These are phyloP conservation scores for Pectinophora gossypiella DNA, from an alignment of 1,140 invertebrate genomes.

Conservation along the genomic window DNA sequence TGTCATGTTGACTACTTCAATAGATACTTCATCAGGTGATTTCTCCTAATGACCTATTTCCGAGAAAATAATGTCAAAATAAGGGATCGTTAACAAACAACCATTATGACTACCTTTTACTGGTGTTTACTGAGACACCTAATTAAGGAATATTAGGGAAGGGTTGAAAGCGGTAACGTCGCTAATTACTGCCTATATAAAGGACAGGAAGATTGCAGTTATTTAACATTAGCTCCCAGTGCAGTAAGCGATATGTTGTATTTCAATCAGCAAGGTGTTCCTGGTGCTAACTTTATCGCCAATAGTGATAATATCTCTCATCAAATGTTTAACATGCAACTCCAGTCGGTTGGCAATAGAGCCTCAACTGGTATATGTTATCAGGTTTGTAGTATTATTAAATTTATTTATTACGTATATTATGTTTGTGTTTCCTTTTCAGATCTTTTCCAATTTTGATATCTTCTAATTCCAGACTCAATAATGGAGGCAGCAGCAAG, in stretches of 20 bases:
- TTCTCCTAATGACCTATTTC: neutral
- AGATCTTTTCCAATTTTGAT: too few relatives aligned
- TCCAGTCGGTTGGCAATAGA: too few relatives aligned
- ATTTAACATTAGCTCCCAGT: neutral
- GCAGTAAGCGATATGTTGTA: neutral
- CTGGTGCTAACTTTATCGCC: neutral
- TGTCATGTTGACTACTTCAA: too few relatives aligned
- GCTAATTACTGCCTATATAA: conserved; percentile 2
- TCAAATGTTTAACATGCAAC: too few relatives aligned
- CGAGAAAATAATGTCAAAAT: neutral
- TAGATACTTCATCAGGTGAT: neutral
- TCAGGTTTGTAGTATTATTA: too few relatives aligned
- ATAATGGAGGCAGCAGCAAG: too few relatives aligned
- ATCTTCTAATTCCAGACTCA: too few relatives aligned
- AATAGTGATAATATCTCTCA: too few relatives aligned
- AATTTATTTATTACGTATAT: too few relatives aligned
- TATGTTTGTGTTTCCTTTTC: too few relatives aligned
- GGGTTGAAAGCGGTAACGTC: neutral
- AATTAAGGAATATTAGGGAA: neutral
- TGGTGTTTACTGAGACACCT: neutral
- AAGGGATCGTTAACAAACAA: neutral
- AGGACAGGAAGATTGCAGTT: neutral
- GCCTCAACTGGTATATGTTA: too few relatives aligned
- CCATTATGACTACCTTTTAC: neutral
- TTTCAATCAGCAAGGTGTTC: conserved; percentile 1